phyloP scores from a whole-genome alignment of 2,113 vertebrate species.

The Brachyistius frenatus region DNA sequence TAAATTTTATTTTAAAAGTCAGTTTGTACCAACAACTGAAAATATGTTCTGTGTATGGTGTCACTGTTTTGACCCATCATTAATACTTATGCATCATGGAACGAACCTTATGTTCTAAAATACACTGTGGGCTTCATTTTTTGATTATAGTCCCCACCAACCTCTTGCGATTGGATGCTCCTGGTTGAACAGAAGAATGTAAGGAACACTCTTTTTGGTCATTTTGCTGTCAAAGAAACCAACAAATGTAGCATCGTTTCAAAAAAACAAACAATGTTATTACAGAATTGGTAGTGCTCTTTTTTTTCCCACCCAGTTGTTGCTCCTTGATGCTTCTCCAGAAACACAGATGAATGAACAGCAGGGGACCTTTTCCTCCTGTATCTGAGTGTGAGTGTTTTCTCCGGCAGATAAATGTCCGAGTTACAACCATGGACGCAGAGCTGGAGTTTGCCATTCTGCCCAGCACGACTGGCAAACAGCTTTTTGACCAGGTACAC shows the following conservation, averaged over 20 bases:
- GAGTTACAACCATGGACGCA: constrained; percentile 97
- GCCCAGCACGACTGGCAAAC: constrained; percentile 96
- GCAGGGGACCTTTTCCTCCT: constrained; percentile 23
- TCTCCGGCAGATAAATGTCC: constrained; percentile 91
- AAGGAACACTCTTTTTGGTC: constrained; percentile 74
- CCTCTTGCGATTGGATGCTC: constrained; percentile 80
- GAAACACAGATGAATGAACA: constrained; percentile 45
- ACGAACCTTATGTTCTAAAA: constrained; percentile 65
- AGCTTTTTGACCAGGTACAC: constrained; percentile 96
- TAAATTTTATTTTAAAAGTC: constrained; percentile 6
- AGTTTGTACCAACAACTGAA: not conserved
- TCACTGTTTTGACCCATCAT: constrained; percentile 40
- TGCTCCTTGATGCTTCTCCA: constrained; percentile 37
- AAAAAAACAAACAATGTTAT: constrained; percentile 40
- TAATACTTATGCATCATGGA: constrained; percentile 33
- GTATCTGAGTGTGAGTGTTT: constrained; percentile 51
- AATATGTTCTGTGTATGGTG: constrained; percentile 15
- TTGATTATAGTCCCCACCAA: constrained; percentile 79
- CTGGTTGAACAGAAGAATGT: constrained; percentile 83
- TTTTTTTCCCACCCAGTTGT: constrained; percentile 27
- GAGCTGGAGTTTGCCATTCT: constrained; percentile 99
- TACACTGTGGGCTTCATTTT: constrained; percentile 74
- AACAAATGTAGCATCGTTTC: constrained; percentile 49
- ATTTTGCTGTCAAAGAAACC: constrained; percentile 68
- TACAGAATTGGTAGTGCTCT: constrained; percentile 24